Evolutionary conservation across 2,797 vertebrate genomes (phyloP).

Genomic region (Basileuterus tristriatus): DNA sequence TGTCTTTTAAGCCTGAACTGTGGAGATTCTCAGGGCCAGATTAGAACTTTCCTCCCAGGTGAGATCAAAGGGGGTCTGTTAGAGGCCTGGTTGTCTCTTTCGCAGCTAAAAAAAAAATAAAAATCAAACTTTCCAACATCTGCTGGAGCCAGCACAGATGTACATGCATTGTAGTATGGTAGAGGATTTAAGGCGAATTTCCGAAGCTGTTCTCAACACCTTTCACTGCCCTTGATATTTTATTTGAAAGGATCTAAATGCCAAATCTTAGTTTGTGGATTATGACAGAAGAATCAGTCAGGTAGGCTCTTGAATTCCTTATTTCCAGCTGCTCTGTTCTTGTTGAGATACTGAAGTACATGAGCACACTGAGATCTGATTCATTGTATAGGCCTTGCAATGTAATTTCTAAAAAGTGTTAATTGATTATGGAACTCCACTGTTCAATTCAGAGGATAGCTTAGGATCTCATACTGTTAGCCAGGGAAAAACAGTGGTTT

Average conservation of each 20-base stretch:
- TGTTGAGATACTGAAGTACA: neutral
- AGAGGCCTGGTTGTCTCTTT: constrained; percentile 9
- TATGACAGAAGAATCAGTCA: neutral
- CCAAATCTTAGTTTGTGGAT: neutral
- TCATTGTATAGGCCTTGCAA: neutral
- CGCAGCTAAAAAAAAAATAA: neutral
- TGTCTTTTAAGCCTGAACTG: constrained; percentile 62
- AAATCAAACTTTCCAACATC: constrained; percentile 46
- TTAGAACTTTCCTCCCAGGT: constrained; percentile 51
- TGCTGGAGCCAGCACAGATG: neutral
- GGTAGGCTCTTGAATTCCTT: neutral
- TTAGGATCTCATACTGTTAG: neutral
- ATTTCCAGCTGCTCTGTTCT: neutral
- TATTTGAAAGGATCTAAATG: neutral
- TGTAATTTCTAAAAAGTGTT: neutral
- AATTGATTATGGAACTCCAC: neutral
- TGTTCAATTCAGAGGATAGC: neutral
- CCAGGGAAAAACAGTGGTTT: neutral
- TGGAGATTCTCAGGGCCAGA: constrained; percentile 49
- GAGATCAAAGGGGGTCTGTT: constrained; percentile 71
- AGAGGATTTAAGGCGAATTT: neutral
- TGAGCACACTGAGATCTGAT: neutral
- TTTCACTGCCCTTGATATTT: neutral
- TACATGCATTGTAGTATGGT: neutral
- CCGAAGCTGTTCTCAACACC: neutral